These are phyloP conservation scores for Alectura lathami DNA, from an alignment of 2,113 vertebrate species.

Conservation along the genomic window DNA sequence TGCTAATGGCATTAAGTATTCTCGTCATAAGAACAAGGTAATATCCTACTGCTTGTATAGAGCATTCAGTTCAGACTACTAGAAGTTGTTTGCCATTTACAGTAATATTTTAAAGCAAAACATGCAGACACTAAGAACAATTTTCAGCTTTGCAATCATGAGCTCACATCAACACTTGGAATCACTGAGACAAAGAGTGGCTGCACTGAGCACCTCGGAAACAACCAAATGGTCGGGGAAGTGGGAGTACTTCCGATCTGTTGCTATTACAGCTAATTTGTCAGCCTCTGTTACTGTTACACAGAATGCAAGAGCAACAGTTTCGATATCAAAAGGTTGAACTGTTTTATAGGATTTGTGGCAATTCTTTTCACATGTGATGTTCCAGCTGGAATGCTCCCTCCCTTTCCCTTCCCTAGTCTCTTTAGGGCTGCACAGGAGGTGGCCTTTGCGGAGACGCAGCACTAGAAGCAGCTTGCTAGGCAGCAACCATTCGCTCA, in stretches of 20 bases:
- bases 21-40: not conserved
- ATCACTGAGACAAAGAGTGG: not conserved
- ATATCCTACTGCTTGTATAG: not conserved
- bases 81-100: not conserved
- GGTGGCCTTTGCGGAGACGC: not conserved
- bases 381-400: conserved; percentile 67
- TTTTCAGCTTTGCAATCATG: not conserved
- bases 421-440: not conserved
- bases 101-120: not conserved
- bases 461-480: not conserved
- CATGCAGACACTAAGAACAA: not conserved
- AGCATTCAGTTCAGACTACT: not conserved
- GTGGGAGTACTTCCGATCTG: not conserved
- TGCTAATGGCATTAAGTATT: not conserved
- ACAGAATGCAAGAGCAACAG: conserved; percentile 6
- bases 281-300: conserved; percentile 33
- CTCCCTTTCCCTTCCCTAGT: not conserved
- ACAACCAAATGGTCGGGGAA: not conserved
- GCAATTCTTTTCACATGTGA: conserved; percentile 23
- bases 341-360: conserved; percentile 17
- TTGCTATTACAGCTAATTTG: not conserved
- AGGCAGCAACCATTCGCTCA: not conserved
- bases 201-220: not conserved
- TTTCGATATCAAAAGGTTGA: conserved; percentile 27
- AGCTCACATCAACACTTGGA: not conserved